Base-by-base conservation (phyloP, 2,113 vertebrate genomes). In the Salvelinus fontinalis region DNA sequence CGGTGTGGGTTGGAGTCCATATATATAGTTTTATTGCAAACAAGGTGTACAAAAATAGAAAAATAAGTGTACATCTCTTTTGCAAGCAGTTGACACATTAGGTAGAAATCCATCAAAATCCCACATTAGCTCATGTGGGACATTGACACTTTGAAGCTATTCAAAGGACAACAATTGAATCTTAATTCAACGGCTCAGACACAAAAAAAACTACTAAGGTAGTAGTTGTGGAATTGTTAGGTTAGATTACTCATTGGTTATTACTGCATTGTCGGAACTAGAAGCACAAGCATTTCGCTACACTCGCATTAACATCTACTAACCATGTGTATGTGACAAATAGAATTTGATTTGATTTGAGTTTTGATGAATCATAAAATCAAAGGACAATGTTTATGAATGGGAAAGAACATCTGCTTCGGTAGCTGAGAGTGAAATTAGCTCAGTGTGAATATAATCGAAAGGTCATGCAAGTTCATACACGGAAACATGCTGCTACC, bases 11-110 rank as follows among this genome's bases (percentile, higher is more conserved):
- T 59, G 54, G 67, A 89, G 87, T 88, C 87, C 82, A 79, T 85
- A 81, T 81, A 71, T 27, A 60, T 81, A 83, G 85, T 86, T 82
- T 87, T 83, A 86, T 85, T 76, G 79, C 83, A 86, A 86, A 89
- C 86, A 80, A 44, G 76, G 84, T 84, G 60, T 78, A 60, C 71
- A 12, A 31, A 67, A 67, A 20, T 16, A 7, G 29, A 72, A 86
- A 79, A 80, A 88, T 85, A 84, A 8, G 83, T 80, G 84, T 81
- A 74, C 66, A 68, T 83, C 89, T 83, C 84, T 82, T 77, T 82
- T 79, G 70, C 83, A 83, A 83, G 72, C 57, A 68, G 14, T 24
- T 2, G 70, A 34, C 34, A 34, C 5, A 34, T 34, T 34, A 7
- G 34, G 34, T 34, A 34, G 6, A 34, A 34, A 34, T 34, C 31